Evolutionary conservation across 1,140 invertebrate species (phyloP).

Genomic region (Micrasema minimum): DNA sequence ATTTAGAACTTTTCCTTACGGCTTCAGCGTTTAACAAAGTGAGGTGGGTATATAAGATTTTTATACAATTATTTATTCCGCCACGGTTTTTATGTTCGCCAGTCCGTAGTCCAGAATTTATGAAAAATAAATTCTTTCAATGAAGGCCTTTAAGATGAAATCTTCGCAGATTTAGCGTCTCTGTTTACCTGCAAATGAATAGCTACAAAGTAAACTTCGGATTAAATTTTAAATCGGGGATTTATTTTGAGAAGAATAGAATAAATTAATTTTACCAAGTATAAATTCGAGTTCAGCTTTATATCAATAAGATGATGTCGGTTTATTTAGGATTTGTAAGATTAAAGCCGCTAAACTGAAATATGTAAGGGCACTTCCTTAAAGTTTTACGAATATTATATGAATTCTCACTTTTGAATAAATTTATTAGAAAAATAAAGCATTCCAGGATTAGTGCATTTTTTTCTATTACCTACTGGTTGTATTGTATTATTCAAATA

Average conservation of each 20-base stretch:
- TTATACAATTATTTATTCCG: slow-evolving; percentile 22
- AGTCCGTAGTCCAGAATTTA: slow-evolving; percentile 22
- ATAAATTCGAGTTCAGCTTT: not conserved
- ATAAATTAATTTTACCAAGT: slow-evolving; percentile 2
- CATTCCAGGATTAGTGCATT: too few species aligned
- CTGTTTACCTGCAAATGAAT: slow-evolving; percentile 22
- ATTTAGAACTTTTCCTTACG: slow-evolving; percentile 14
- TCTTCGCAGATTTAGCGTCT: slow-evolving; percentile 16
- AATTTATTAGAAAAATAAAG: too few species aligned
- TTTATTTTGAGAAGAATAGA: slow-evolving; percentile 8
- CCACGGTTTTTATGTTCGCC: slow-evolving; percentile 5
- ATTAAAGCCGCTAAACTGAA: too few species aligned
- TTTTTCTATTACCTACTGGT: too few species aligned
- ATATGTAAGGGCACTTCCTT: too few species aligned
- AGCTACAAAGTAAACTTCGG: slow-evolving; percentile 23
- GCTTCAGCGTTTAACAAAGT: slow-evolving; percentile 19
- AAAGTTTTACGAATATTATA: too few species aligned
- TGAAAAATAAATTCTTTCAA: slow-evolving; percentile 27
- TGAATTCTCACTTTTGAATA: too few species aligned
- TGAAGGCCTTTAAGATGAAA: slow-evolving; percentile 23
- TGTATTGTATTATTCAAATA: too few species aligned
- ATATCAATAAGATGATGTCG: slow-evolving; percentile 3
- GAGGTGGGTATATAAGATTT: slow-evolving; percentile 7
- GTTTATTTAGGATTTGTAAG: not conserved
- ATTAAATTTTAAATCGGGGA: slow-evolving; percentile 11